phyloP scores from a whole-genome alignment of 2,113 vertebrate species.

The Aegotheles bennettii region DNA sequence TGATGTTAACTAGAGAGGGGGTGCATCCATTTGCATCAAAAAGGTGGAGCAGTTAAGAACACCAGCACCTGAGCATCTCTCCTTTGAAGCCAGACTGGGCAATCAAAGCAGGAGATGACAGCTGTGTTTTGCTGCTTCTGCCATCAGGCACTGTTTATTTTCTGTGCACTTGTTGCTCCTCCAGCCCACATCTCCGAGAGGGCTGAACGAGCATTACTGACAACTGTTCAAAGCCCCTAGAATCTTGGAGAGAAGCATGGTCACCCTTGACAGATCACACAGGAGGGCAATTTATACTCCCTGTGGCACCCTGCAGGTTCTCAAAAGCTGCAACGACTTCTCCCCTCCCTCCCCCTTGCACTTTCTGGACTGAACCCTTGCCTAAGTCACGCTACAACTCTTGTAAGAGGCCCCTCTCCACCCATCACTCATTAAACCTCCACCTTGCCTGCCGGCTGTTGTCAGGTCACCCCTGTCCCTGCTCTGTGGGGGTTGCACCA shows the following conservation, averaged over 20 bases:
- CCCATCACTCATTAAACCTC: not conserved
- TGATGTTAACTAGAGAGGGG: not conserved
- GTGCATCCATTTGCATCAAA: not conserved
- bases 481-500: not conserved
- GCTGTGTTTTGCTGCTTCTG: not conserved
- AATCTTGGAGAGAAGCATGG: not conserved
- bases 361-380: not conserved
- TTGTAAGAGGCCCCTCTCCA: not conserved
- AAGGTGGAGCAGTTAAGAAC: not conserved
- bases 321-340: not conserved
- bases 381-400: not conserved
- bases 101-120: not conserved
- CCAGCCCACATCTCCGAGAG: not conserved
- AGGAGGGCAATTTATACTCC: not conserved
- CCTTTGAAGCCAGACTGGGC: not conserved
- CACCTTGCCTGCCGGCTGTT: not conserved
- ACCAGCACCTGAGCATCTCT: not conserved
- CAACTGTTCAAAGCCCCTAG: not conserved
- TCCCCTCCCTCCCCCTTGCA: not conserved
- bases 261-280: not conserved
- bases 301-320: not conserved
- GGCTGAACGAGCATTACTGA: not conserved
- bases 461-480: not conserved
- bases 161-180: rapidly evolving
- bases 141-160: not conserved